Conservation (phyloP, 2,113 vertebrate genomes). For the Lonchura striata region DNA sequence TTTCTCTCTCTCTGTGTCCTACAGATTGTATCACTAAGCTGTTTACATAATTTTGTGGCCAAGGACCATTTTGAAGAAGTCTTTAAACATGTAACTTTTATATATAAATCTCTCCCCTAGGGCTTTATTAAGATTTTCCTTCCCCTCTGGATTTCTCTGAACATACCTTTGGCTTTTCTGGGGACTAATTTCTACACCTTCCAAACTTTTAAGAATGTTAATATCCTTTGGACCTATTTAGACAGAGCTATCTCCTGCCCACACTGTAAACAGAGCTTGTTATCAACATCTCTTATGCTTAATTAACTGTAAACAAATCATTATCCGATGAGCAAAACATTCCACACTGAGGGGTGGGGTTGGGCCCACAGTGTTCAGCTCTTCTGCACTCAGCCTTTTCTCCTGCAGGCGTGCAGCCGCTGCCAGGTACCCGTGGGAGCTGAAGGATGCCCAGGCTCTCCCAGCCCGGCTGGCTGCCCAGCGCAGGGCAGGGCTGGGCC, state of each 20-base stretch:
- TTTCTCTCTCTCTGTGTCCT: neutral
- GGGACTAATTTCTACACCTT: neutral
- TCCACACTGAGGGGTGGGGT: neutral
- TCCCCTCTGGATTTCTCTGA: neutral
- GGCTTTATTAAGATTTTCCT: neutral
- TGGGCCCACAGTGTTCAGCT: neutral
- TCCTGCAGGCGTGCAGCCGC: rapidly evolving
- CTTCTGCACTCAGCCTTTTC: neutral
- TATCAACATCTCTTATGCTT: constrained; percentile 16
- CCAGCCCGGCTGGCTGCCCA: neutral
- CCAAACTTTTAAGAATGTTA: neutral
- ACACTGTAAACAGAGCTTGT: neutral
- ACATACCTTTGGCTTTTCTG: neutral
- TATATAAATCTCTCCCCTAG: neutral
- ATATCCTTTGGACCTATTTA: constrained; percentile 18
- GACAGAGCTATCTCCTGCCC: neutral
- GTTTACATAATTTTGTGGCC: neutral
- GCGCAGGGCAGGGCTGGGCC: neutral
- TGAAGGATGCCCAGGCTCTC: neutral
- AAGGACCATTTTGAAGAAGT: neutral
- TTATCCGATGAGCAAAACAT: neutral
- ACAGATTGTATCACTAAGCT: neutral
- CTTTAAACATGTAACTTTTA: neutral
- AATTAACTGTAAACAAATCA: constrained; percentile 43
- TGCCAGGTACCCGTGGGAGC: neutral